A percentile compares a stretch with the other conserved stretches of the same genome.
Evolutionary conservation across 2,797 vertebrate genomes (phyloP).

Genomic region (Coendou prehensilis): DNA sequence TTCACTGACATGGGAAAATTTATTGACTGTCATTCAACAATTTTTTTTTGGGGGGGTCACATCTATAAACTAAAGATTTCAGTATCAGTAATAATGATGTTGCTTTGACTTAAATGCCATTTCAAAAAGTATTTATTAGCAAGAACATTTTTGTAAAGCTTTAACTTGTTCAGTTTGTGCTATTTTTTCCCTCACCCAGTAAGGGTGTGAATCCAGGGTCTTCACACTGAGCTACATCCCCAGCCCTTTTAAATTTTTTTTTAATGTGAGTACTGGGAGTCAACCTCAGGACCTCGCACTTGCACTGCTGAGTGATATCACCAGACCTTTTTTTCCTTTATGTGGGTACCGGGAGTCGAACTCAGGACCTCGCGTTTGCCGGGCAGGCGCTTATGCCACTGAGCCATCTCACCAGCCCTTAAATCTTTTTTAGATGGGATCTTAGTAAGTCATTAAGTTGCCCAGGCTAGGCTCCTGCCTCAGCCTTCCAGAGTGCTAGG

Average conservation of each 20-base stretch:
- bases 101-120: constrained; percentile 16
- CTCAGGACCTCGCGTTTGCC: too few relatives aligned
- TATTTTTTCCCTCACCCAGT: too few relatives aligned
- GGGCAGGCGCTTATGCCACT: background rate
- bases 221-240: background rate
- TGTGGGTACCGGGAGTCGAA: too few relatives aligned
- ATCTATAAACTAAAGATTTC: background rate
- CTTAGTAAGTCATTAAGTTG: background rate
- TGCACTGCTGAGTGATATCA: background rate
- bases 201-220: background rate
- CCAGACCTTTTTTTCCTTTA: background rate
- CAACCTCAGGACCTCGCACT: too few relatives aligned
- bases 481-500: background rate
- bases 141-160: background rate
- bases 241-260: background rate
- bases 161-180: background rate
- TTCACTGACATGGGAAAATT: background rate
- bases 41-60: background rate
- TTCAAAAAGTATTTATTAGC: background rate
- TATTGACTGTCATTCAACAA: background rate
- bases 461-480: background rate
- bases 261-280: too few relatives aligned
- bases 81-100: background rate
- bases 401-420: background rate
- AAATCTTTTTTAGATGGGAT: background rate